Conservation (phyloP, 2,888 invertebrate genomes). For the Agrotis segetum region DNA sequence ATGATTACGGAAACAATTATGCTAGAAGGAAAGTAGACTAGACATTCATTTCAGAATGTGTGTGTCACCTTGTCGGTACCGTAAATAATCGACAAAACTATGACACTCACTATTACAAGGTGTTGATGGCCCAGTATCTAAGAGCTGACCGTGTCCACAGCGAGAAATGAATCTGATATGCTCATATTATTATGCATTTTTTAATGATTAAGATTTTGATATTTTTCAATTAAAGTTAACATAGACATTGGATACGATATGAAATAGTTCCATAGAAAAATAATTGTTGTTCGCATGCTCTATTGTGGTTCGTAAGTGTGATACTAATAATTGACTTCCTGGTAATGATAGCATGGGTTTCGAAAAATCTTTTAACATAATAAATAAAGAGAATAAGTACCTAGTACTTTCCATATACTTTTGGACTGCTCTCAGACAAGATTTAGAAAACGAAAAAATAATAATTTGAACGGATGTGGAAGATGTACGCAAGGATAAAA, state of each 20-base stretch:
- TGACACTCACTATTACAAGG: neutral
- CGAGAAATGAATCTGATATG: neutral
- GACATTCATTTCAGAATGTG: neutral
- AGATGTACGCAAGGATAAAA: neutral
- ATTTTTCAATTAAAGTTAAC: too few relatives aligned
- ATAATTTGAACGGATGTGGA: neutral
- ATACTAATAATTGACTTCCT: slow-evolving; percentile 19
- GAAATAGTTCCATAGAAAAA: neutral
- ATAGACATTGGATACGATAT: neutral
- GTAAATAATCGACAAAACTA: neutral
- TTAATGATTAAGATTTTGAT: neutral
- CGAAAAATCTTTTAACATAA: slow-evolving; percentile 17
- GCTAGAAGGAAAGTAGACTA: neutral
- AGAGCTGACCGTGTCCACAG: neutral
- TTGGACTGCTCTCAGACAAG: neutral
- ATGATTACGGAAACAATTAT: neutral
- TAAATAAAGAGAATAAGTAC: neutral
- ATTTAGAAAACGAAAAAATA: neutral
- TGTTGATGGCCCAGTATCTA: neutral
- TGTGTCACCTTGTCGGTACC: neutral
- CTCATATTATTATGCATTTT: neutral
- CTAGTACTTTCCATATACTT: neutral
- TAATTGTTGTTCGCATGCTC: neutral
- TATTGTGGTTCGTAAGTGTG: neutral
- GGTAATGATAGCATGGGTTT: neutral